phyloP scores from a whole-genome alignment of 2,797 vertebrate genomes.

The Benthosema pterotum region DNA sequence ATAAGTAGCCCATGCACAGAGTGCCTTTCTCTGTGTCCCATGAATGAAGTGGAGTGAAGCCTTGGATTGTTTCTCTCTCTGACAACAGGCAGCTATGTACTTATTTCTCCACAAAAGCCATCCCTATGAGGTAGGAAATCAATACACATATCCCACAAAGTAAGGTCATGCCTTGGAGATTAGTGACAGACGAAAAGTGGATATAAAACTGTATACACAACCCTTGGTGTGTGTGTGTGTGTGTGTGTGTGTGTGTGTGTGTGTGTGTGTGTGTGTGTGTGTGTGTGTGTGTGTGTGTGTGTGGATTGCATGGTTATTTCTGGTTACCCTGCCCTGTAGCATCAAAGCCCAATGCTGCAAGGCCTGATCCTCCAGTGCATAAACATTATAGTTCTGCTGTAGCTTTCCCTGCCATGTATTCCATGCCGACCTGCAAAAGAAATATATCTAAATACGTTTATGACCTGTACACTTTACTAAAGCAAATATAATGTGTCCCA shows the following conservation, averaged over 20 bases:
- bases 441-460: not conserved
- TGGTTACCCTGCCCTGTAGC: conserved; percentile 80
- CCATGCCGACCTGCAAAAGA: conserved; percentile 65
- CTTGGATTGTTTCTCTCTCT: conserved; percentile 68
- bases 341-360: conserved; percentile 70
- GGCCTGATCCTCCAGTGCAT: conserved; percentile 59
- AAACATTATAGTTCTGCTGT: conserved; percentile 40
- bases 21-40: conserved; percentile 62
- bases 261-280: too few relatives aligned
- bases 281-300: too few relatives aligned
- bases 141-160: not conserved
- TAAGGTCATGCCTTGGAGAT: not conserved
- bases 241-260: too few relatives aligned
- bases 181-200: too few relatives aligned
- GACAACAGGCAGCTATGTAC: conserved; percentile 51
- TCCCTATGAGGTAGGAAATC: conserved; percentile 68
- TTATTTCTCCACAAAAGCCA: conserved; percentile 85
- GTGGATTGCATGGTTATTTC: conserved; percentile 55
- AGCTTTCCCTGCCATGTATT: conserved; percentile 64
- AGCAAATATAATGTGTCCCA: not conserved
- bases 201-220: not conserved
- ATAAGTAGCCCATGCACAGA: conserved; percentile 79
- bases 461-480: too few relatives aligned
- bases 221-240: too few relatives aligned
- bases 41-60: conserved; percentile 69